Evolutionary conservation across 2,888 invertebrate genomes (phyloP).

Genomic region (Coremacera marginata): DNA sequence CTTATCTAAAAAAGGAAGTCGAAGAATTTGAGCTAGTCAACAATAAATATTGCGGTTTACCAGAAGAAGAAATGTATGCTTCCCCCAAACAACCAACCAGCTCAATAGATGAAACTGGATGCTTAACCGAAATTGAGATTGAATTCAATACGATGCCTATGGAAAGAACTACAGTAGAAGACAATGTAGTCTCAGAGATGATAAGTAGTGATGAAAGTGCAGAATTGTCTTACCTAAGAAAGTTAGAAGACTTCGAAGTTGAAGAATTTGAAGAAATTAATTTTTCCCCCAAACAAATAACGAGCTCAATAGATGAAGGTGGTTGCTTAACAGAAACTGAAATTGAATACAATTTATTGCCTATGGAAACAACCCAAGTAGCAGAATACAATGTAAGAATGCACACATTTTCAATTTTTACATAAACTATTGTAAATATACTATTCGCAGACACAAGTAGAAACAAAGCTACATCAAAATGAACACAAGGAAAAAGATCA

Average conservation of each 20-base stretch:
- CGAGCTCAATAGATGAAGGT: not conserved
- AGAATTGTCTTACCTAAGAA: too few relatives aligned
- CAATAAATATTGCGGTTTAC: not conserved
- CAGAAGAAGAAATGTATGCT: too few relatives aligned
- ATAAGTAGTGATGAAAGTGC: too few relatives aligned
- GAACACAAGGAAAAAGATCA: too few relatives aligned
- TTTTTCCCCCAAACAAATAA: too few relatives aligned
- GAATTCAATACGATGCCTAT: not conserved
- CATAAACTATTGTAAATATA: too few relatives aligned
- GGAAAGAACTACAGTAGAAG: not conserved
- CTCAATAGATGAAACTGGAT: not conserved
- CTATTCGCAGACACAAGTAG: too few relatives aligned
- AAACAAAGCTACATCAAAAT: too few relatives aligned
- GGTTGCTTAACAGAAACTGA: not conserved
- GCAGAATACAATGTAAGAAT: not conserved
- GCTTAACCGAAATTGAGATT: not conserved
- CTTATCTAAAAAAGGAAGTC: not conserved
- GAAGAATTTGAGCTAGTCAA: not conserved
- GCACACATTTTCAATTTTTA: not conserved
- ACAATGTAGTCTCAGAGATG: too few relatives aligned
- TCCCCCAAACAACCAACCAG: too few relatives aligned
- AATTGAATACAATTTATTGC: not conserved
- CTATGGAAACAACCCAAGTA: not conserved
- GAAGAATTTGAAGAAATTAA: too few relatives aligned
- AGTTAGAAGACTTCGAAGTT: too few relatives aligned